Base-by-base conservation (phyloP, 37 sponge, comb jelly and placozoan species). In the Aplysina aerophoba region DNA sequence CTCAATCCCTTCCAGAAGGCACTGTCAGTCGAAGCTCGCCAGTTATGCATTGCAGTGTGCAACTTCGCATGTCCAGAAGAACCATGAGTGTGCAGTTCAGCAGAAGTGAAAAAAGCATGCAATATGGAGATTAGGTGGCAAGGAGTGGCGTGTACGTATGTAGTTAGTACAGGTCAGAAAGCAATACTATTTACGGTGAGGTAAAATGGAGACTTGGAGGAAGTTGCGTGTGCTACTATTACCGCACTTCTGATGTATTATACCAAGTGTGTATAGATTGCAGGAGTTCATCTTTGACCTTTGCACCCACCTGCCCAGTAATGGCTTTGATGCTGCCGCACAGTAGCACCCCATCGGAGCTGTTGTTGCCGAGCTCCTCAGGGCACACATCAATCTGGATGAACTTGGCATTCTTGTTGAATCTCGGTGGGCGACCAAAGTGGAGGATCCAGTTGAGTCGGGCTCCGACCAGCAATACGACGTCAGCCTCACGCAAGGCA, bases 371-470 rank as follows among this genome's bases (percentile, higher is more conserved):
- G 73, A 97, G 71, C 74, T 97, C 97, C 79, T 97, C 97, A 0
- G 95, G 68, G 82, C 85, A 87, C 17, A 94, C 90, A 55, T 97
- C 97, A 79, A 96, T 86, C 89, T 95, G 96, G 30, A 95, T 90
- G 28, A 92, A 79, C 31, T 87, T 85, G 13, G 90, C 93, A 58
- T 92, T 81, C 25, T 28, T n/a, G 34, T 83, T 89, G 65, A 92
- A 97, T 40, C 97, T 84, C 22, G 97, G 97, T 28, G 93, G 88
- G 38, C 55, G 85, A 16, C 97, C 97, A 84, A 97, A 97, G 85
- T 97, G 97, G 16, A 97, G 89, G 12, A 94, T 94, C 97, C 97
- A 97, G 88, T 97, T 97, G 17, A 97, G 81, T 37, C 97, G 55
- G 27, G 97, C 97, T 37, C 97, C 97, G 2, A 97, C 55, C 81